A percentile compares a stretch with the other conserved stretches of the same genome.
phyloP scores from a whole-genome alignment of 2,113 vertebrate species.

The Atrichornis clamosus region DNA sequence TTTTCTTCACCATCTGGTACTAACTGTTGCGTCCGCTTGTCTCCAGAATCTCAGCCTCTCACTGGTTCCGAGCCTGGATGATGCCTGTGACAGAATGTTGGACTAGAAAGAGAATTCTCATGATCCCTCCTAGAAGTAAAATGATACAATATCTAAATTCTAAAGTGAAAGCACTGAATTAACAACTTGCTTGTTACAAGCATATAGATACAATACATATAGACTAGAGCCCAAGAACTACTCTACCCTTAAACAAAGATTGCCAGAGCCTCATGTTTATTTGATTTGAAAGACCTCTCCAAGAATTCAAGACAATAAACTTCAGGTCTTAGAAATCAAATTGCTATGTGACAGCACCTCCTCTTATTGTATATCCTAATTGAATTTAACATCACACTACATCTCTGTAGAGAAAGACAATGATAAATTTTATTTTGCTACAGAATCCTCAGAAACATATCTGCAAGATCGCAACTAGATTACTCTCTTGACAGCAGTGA shows the following conservation, averaged over 20 bases:
- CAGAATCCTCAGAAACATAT: background rate
- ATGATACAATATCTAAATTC: background rate
- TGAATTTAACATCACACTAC: background rate
- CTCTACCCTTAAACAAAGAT: background rate
- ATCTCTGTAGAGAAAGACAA: background rate
- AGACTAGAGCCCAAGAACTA: background rate
- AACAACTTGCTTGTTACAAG: background rate
- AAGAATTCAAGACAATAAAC: background rate
- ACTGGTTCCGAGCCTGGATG: background rate
- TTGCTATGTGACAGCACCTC: background rate
- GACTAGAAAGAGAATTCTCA: background rate
- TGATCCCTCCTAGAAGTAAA: background rate
- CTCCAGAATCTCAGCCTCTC: background rate
- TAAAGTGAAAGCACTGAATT: background rate
- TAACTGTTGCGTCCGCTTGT: background rate
- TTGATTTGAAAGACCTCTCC: background rate
- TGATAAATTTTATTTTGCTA: slow-evolving; percentile 38
- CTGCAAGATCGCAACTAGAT: background rate
- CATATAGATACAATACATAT: too few relatives aligned
- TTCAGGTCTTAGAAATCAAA: background rate
- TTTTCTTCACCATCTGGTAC: background rate
- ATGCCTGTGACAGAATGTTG: background rate
- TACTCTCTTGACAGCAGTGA: slow-evolving; percentile 4
- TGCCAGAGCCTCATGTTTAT: background rate
- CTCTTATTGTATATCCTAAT: background rate